A percentile compares a stretch with the other conserved stretches of the same genome.
Conservation (phyloP, 2,888 invertebrate genomes). For the Brenthis ino region DNA sequence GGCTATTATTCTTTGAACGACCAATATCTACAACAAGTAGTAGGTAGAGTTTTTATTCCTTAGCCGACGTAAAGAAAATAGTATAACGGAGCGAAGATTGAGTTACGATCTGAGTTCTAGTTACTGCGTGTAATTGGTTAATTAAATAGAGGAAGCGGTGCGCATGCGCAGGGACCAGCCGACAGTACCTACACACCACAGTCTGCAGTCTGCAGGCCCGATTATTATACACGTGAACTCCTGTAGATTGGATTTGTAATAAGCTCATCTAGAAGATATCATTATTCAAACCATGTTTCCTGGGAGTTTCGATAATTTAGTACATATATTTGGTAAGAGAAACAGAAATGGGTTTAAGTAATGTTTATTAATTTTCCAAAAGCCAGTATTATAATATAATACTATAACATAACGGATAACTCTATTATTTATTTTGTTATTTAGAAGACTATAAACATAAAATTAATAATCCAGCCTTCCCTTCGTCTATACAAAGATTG, state of each 20-base stretch:
- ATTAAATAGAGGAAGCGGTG: slow-evolving; percentile 35
- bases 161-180: slow-evolving; percentile 19
- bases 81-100: slow-evolving; percentile 7
- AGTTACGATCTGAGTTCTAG: slow-evolving; percentile 25
- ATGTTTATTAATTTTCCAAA: too few relatives aligned
- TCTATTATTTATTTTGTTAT: too few relatives aligned
- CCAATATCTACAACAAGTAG: too few relatives aligned
- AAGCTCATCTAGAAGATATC: slow-evolving; percentile 15
- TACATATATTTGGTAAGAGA: too few relatives aligned
- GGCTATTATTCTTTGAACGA: too few relatives aligned
- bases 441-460: too few relatives aligned
- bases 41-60: not conserved
- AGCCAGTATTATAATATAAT: too few relatives aligned
- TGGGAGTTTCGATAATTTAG: not conserved
- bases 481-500: too few relatives aligned
- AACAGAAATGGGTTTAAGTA: too few relatives aligned
- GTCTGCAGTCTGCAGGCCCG: not conserved
- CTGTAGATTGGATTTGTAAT: slow-evolving; percentile 26
- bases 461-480: too few relatives aligned
- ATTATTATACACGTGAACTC: slow-evolving; percentile 24
- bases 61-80: not conserved
- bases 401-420: too few relatives aligned
- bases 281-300: slow-evolving; percentile 2
- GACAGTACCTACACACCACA: not conserved
- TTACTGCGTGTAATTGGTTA: slow-evolving; percentile 33